Evolutionary conservation across 2,797 vertebrate genomes (phyloP).

Genomic region (Rhadinocentrus ornatus): DNA sequence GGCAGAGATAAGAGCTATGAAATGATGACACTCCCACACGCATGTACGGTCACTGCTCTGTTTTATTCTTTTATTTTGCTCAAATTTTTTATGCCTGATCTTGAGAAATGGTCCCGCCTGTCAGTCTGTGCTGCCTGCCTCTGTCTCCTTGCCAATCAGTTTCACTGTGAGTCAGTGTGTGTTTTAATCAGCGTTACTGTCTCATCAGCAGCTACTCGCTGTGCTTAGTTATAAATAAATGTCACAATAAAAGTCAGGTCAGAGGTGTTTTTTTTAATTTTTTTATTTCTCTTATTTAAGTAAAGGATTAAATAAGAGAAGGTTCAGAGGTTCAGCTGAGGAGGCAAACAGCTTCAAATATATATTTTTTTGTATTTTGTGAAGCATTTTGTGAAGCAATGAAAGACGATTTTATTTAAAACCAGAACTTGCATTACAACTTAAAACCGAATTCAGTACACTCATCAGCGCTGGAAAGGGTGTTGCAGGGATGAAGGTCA

Average conservation of each 20-base stretch:
- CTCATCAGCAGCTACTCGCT: neutral
- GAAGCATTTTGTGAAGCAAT: neutral
- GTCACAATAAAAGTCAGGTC: slow-evolving; percentile 2
- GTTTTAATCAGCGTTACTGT: slow-evolving; percentile 11
- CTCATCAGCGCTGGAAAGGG: neutral
- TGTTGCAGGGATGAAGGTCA: neutral
- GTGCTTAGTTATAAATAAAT: slow-evolving; percentile 10
- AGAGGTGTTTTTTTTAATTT: neutral
- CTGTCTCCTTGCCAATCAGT: slow-evolving; percentile 1
- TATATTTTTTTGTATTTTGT: neutral
- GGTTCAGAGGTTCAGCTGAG: too few relatives aligned
- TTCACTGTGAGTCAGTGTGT: neutral
- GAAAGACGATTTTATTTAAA: neutral
- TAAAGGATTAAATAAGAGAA: too few relatives aligned
- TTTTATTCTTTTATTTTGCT: slow-evolving; percentile 15
- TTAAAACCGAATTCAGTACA: neutral
- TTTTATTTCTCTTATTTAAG: slow-evolving; percentile 4
- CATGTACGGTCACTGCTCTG: slow-evolving; percentile 1
- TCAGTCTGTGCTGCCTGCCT: neutral
- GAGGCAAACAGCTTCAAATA: neutral
- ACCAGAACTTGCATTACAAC: neutral
- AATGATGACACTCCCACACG: slow-evolving; percentile 13
- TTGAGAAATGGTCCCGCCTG: slow-evolving; percentile 1
- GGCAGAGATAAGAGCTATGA: slow-evolving; percentile 32
- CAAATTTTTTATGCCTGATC: neutral